Evolutionary conservation across 2,113 vertebrate species (phyloP).

Genomic region (Echinops telfairi): DNA sequence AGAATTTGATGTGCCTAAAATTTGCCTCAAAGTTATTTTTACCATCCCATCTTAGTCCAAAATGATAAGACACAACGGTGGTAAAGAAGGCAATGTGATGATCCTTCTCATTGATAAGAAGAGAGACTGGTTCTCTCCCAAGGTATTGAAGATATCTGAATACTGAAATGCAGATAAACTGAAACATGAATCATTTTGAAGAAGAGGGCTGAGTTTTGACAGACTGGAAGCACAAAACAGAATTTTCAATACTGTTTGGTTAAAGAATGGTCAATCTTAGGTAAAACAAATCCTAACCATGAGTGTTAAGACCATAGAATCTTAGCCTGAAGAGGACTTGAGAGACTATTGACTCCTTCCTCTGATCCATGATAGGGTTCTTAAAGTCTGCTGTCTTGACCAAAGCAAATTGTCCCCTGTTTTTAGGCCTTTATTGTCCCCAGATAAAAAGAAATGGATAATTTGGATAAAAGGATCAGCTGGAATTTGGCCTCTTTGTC

Average conservation of each 20-base stretch:
- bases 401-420: slow-evolving; percentile 19
- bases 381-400: slow-evolving; percentile 47
- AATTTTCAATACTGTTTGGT: slow-evolving; percentile 49
- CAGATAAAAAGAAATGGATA: slow-evolving; percentile 52
- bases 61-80: not conserved
- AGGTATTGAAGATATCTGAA: slow-evolving; percentile 45
- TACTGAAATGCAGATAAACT: slow-evolving; percentile 55
- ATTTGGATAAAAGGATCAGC: slow-evolving; percentile 35
- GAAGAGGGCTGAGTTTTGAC: slow-evolving; percentile 51
- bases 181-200: slow-evolving; percentile 51
- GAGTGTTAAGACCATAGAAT: slow-evolving; percentile 20
- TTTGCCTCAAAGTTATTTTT: slow-evolving; percentile 45
- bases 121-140: not conserved
- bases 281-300: slow-evolving; percentile 19
- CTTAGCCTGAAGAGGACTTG: slow-evolving; percentile 23
- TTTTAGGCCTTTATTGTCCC: not conserved
- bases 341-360: not conserved
- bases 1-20: slow-evolving; percentile 11
- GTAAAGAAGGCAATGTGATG: slow-evolving; percentile 2
- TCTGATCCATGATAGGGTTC: slow-evolving; percentile 27
- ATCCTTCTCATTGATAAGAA: slow-evolving; percentile 28
- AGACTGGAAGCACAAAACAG: not conserved
- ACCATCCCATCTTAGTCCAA: slow-evolving; percentile 51
- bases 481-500: slow-evolving; percentile 40
- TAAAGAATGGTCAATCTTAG: slow-evolving; percentile 47